Percentiles rank a stretch among this genome's conserved stretches.
These are phyloP conservation scores for Conus betulinus DNA, from an alignment of 1,140 invertebrate genomes.

Conservation along the genomic window DNA sequence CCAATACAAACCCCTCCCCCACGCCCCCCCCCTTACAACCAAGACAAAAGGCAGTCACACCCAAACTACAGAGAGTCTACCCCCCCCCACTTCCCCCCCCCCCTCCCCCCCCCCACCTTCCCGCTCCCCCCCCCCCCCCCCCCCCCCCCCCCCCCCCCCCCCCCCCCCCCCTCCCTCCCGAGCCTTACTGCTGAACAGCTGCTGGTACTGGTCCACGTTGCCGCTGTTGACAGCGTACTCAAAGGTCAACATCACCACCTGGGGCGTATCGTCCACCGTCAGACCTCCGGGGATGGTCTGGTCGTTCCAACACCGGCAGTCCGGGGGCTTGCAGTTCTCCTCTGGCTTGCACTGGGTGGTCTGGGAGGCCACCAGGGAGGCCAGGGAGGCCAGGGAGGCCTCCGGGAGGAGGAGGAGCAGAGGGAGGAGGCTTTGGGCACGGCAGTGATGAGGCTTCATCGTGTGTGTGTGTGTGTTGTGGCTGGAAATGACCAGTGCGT, in stretches of 20 bases:
- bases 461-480: neutral
- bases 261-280: slow-evolving; percentile 84
- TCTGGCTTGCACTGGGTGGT: slow-evolving; percentile 17
- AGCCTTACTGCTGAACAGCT: neutral
- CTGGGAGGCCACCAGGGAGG: neutral
- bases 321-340: slow-evolving; percentile 44
- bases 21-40: too few species aligned
- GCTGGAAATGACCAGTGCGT: too few species aligned
- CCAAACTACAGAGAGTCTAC: too few species aligned
- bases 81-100: neutral
- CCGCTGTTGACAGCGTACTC: slow-evolving; percentile 90
- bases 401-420: neutral
- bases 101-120: neutral
- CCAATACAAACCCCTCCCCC: too few species aligned
- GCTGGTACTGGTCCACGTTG: neutral
- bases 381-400: neutral
- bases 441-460: neutral
- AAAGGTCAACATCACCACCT: slow-evolving; percentile 96
- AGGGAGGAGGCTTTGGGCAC: neutral
- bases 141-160: neutral
- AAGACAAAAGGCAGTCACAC: too few species aligned
- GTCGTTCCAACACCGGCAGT: slow-evolving; percentile 54
- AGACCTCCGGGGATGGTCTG: slow-evolving; percentile 69
- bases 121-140: neutral
- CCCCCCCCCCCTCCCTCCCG: too few species aligned